Evolutionary conservation across 2,113 vertebrate species (phyloP).

Genomic region (Pantherophis guttatus): DNA sequence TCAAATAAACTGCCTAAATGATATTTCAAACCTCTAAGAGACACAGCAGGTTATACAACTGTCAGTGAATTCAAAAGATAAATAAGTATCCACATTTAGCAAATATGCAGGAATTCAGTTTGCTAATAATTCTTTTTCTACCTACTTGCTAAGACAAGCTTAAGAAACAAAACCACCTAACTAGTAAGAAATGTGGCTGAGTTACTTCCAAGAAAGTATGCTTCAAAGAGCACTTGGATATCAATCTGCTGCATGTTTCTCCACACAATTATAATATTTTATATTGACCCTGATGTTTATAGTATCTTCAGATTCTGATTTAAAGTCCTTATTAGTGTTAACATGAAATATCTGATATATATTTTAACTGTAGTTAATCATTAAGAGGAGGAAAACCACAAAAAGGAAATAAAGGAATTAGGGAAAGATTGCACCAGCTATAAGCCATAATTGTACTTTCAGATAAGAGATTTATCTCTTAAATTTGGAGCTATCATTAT

Average conservation of each 20-base stretch:
- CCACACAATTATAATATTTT: neutral
- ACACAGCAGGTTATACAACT: constrained; percentile 67
- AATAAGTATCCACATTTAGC: constrained; percentile 53
- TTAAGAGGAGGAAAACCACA: neutral
- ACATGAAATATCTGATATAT: neutral
- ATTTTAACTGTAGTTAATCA: neutral
- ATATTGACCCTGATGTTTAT: constrained; percentile 13
- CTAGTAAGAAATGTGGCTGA: neutral
- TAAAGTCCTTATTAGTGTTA: neutral
- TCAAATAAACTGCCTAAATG: constrained; percentile 73
- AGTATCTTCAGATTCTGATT: neutral
- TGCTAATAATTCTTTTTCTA: constrained; percentile 35
- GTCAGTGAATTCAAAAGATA: constrained; percentile 64
- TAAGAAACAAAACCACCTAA: neutral
- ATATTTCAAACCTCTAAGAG: constrained; percentile 71
- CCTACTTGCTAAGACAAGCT: constrained; percentile 9
- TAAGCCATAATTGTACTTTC: neutral
- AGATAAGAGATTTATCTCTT: neutral
- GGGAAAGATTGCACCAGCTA: constrained; percentile 2
- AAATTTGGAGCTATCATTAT: neutral
- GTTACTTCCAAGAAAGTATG: neutral
- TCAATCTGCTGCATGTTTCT: neutral
- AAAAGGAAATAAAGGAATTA: neutral
- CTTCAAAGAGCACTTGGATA: neutral
- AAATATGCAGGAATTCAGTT: constrained; percentile 24